Conservation (phyloP, 2,888 invertebrate genomes). For the Euplagia quadripunctaria region DNA sequence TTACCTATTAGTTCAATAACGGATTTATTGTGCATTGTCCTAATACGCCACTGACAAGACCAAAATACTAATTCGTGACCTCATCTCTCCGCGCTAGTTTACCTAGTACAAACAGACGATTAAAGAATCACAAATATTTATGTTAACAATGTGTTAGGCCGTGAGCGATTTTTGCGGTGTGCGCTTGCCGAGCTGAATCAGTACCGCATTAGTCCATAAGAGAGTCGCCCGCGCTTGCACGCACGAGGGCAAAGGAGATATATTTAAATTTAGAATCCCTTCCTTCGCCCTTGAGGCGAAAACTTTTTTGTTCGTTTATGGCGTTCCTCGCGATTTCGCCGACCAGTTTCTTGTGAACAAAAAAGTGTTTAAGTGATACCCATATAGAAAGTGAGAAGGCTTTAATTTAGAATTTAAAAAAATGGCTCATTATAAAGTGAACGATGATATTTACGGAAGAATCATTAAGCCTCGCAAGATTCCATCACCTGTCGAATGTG, state of each 20-base stretch:
- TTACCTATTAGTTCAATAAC: slow-evolving; percentile 14
- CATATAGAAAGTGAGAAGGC: slow-evolving; percentile 27
- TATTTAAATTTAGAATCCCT: slow-evolving; percentile 84
- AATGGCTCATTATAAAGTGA: slow-evolving; percentile 80
- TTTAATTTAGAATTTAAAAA: slow-evolving; percentile 52
- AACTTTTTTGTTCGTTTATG: slow-evolving; percentile 59
- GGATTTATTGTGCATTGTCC: slow-evolving; percentile 30
- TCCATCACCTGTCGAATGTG: slow-evolving; percentile 64
- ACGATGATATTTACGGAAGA: slow-evolving; percentile 82
- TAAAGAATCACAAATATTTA: slow-evolving; percentile 72
- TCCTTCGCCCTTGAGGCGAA: slow-evolving; percentile 71
- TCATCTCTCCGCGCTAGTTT: slow-evolving; percentile 34
- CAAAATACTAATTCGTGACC: slow-evolving; percentile 50
- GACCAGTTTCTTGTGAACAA: slow-evolving; percentile 68
- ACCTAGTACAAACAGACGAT: slow-evolving; percentile 52
- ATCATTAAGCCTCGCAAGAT: slow-evolving; percentile 73
- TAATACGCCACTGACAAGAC: slow-evolving; percentile 32
- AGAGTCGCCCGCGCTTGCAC: slow-evolving; percentile 81
- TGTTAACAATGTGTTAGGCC: slow-evolving; percentile 79
- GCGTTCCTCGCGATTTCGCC: slow-evolving; percentile 64
- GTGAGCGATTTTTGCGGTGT: slow-evolving; percentile 78
- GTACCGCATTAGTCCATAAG: slow-evolving; percentile 83
- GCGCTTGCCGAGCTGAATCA: slow-evolving; percentile 80
- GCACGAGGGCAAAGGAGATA: slow-evolving; percentile 69
- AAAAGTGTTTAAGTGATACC: slow-evolving; percentile 50